A percentile compares a stretch with the other conserved stretches of the same genome.
Evolutionary conservation across 2,888 invertebrate genomes (phyloP).

Genomic region (Nephrocerus scutellatus): DNA sequence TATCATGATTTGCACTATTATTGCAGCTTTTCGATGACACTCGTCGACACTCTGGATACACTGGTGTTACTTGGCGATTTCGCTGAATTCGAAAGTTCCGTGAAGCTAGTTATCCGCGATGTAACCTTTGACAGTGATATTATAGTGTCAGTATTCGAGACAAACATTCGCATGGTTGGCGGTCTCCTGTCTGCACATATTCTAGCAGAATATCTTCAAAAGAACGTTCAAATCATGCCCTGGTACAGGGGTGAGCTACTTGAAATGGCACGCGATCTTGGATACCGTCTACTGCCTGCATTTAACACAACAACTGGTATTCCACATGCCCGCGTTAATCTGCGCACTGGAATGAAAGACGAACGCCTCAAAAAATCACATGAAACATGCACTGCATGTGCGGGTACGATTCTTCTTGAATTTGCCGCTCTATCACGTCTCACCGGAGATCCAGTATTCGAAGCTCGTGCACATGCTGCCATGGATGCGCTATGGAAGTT

Average conservation of each 20-base stretch:
- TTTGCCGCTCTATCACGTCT: slow-evolving; percentile 93
- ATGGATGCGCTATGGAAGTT: slow-evolving; percentile 97
- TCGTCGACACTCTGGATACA: slow-evolving; percentile 92
- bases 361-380: slow-evolving; percentile 65
- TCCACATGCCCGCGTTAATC: slow-evolving; percentile 90
- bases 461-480: slow-evolving; percentile 88
- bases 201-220: slow-evolving; percentile 73
- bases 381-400: slow-evolving; percentile 97
- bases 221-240: slow-evolving; percentile 62
- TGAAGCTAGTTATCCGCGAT: slow-evolving; percentile 75
- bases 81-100: slow-evolving; percentile 88
- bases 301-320: slow-evolving; percentile 97
- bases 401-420: slow-evolving; percentile 95
- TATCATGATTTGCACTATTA: slow-evolving; percentile 5
- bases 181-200: slow-evolving; percentile 91
- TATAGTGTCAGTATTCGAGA: slow-evolving; percentile 95
- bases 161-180: slow-evolving; percentile 95
- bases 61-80: slow-evolving; percentile 86
- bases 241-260: slow-evolving; percentile 88
- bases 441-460: slow-evolving; percentile 81
- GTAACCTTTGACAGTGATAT: slow-evolving; percentile 91
- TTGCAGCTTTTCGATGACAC: slow-evolving; percentile 89
- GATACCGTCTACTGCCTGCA: slow-evolving; percentile 87
- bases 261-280: slow-evolving; percentile 85
- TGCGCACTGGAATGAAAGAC: slow-evolving; percentile 74